These are phyloP conservation scores for Hesperophylax magnus DNA, from an alignment of 1,140 invertebrate genomes.

Conservation along the genomic window DNA sequence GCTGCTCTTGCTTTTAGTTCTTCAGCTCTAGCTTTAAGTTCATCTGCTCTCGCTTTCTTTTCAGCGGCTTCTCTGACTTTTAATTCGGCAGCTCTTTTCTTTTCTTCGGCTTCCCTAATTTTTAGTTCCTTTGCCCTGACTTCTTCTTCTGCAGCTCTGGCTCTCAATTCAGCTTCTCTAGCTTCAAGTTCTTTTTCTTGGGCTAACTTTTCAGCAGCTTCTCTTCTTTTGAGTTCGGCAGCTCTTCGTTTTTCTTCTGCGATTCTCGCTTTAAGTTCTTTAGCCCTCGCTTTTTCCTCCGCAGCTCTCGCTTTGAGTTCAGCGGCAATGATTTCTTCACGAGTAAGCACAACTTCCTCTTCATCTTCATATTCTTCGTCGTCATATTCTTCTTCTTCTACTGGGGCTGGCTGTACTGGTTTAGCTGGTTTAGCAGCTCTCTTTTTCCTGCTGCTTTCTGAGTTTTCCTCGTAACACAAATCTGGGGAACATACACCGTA, in stretches of 20 bases:
- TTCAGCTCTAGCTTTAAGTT: background rate
- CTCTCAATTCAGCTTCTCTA: background rate
- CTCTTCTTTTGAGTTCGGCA: background rate
- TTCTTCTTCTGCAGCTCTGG: background rate
- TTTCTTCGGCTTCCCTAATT: constrained; percentile 13
- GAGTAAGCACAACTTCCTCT: background rate
- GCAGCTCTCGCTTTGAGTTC: constrained; percentile 2
- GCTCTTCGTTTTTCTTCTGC: background rate
- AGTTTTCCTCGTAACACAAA: constrained; percentile 17
- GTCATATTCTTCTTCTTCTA: background rate
- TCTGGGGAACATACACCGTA: background rate
- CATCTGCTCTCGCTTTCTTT: background rate
- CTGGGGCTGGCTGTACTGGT: background rate
- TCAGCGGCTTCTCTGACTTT: constrained; percentile 6
- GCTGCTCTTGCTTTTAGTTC: background rate
- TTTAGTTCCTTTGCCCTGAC: constrained; percentile 6
- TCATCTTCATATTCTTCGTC: background rate
- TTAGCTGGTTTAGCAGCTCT: background rate
- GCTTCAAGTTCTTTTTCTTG: background rate
- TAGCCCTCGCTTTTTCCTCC: background rate
- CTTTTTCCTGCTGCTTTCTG: background rate
- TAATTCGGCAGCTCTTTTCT: background rate
- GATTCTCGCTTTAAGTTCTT: background rate
- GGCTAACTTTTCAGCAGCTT: background rate
- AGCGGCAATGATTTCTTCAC: background rate